Evolutionary conservation across 2,797 vertebrate genomes (phyloP).

Genomic region (Naso thynnoides): DNA sequence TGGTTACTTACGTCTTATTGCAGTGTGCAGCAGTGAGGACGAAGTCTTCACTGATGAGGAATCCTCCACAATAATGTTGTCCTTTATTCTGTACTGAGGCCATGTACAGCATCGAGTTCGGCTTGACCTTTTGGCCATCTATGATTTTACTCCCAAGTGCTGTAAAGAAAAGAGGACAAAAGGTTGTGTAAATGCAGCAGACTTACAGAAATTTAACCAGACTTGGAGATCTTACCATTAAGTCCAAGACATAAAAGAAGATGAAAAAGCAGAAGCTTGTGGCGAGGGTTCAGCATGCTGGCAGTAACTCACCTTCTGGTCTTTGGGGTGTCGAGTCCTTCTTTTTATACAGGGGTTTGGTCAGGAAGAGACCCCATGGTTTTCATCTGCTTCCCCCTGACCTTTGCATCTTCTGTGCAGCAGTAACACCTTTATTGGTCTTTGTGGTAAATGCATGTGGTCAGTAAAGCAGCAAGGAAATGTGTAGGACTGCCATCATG

Average conservation of each 20-base stretch:
- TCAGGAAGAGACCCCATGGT: not conserved
- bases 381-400: not conserved
- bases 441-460: not conserved
- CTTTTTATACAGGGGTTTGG: not conserved
- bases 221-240: constrained; percentile 9
- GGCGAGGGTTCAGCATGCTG: constrained; percentile 15
- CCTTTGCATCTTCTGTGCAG: not conserved
- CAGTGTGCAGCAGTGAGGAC: constrained; percentile 84
- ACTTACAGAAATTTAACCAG: not conserved
- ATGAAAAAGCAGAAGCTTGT: constrained; percentile 4
- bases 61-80: constrained; percentile 78
- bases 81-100: constrained; percentile 66
- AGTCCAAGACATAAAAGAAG: constrained; percentile 30
- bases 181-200: not conserved
- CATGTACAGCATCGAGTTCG: constrained; percentile 72
- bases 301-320: not conserved
- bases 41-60: constrained; percentile 71
- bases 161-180: constrained; percentile 18
- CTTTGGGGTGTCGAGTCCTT: not conserved
- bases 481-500: not conserved
- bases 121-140: constrained; percentile 25
- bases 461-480: not conserved
- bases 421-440: not conserved
- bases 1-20: too few species aligned
- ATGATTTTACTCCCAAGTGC: constrained; percentile 57